Percentiles rank a stretch among this genome's conserved stretches.
phyloP scores from a whole-genome alignment of 2,888 invertebrate species.

The Agrochola macilenta region DNA sequence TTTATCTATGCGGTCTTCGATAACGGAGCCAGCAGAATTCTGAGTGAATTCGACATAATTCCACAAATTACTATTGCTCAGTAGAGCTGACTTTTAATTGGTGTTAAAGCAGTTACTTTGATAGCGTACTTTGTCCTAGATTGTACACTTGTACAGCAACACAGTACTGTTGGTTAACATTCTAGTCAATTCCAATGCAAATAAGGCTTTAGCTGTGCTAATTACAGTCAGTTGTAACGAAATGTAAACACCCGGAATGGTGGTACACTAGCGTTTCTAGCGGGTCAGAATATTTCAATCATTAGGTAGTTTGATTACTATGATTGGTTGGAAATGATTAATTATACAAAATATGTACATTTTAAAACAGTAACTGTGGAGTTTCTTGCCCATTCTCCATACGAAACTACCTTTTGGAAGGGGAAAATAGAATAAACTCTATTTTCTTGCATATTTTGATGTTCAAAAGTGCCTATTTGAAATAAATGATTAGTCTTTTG shows the following conservation, averaged over 20 bases:
- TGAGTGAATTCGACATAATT: slow-evolving; percentile 16
- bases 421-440: neutral
- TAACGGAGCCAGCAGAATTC: neutral
- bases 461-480: neutral
- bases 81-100: neutral
- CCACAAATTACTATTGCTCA: slow-evolving; percentile 8
- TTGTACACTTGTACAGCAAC: neutral
- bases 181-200: slow-evolving; percentile 25
- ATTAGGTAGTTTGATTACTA: neutral
- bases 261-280: neutral
- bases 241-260: neutral
- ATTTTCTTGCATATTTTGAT: too few relatives aligned
- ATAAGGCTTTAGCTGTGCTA: slow-evolving; percentile 13
- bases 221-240: neutral
- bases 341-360: neutral
- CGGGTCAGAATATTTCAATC: neutral
- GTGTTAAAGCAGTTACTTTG: slow-evolving; percentile 1
- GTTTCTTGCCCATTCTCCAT: neutral
- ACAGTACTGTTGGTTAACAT: slow-evolving; percentile 10
- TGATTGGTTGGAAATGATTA: neutral
- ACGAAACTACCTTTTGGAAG: neutral
- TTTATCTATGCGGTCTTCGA: slow-evolving; percentile 8
- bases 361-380: neutral
- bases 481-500: neutral
- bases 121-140: slow-evolving; percentile 10